Percentiles rank a stretch among this genome's conserved stretches.
Conservation (phyloP, 2,113 vertebrate genomes). For the Nasalis larvatus region DNA sequence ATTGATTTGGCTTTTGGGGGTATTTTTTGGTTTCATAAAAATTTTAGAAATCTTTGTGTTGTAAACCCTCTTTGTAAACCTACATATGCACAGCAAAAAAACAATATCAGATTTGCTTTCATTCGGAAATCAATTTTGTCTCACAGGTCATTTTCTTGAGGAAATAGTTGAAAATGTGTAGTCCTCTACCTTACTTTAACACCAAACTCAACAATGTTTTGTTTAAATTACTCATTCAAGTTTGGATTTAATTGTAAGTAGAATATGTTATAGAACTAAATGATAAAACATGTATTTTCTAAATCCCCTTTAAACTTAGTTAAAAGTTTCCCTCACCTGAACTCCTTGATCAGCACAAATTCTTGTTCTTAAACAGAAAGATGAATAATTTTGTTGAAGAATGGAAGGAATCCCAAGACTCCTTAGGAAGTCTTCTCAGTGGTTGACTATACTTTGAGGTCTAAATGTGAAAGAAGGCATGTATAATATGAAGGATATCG, state of each 20-base stretch:
- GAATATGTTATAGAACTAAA: background rate
- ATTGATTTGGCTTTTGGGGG: background rate
- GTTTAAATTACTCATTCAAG: background rate
- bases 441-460: background rate
- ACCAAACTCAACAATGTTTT: background rate
- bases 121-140: background rate
- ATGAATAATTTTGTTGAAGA: background rate
- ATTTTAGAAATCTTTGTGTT: background rate
- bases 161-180: background rate
- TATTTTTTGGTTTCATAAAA: background rate
- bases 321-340: accelerated
- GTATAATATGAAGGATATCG: background rate
- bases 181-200: background rate
- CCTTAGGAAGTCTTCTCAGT: background rate
- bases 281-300: background rate
- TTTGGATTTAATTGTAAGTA: background rate
- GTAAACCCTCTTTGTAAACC: background rate
- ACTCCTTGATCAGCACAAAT: background rate
- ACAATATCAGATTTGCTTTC: background rate
- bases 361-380: background rate
- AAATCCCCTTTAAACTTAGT: background rate
- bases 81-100: background rate
- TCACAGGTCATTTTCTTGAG: background rate
- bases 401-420: background rate
- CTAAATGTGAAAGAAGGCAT: background rate